A percentile compares a stretch with the other conserved stretches of the same genome.
These are phyloP conservation scores for Bombus huntii DNA, from an alignment of 1,140 invertebrate genomes.

Conservation along the genomic window DNA sequence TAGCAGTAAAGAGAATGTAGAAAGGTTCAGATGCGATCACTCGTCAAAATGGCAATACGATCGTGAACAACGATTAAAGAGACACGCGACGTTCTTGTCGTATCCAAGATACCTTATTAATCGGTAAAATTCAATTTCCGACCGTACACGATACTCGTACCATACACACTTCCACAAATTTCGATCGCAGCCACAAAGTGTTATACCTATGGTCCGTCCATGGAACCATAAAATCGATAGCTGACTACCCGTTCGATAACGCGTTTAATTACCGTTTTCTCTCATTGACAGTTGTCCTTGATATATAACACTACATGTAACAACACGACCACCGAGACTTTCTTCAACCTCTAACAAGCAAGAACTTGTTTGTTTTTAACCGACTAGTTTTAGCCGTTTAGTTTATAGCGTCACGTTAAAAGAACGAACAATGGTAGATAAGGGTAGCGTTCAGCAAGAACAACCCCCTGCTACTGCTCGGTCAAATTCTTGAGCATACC, in stretches of 20 bases:
- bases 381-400: neutral
- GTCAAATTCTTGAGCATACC: neutral
- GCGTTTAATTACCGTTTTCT: conserved; percentile 1
- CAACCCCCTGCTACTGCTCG: neutral
- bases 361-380: neutral
- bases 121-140: conserved; percentile 37
- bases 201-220: neutral
- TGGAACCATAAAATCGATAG: neutral
- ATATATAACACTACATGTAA: neutral
- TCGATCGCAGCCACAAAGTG: neutral
- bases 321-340: neutral
- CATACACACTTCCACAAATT: neutral
- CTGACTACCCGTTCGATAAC: neutral
- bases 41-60: neutral
- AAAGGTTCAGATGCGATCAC: no score
- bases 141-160: neutral
- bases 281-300: neutral
- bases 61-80: neutral
- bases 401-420: neutral
- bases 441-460: neutral
- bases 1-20: neutral
- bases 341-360: neutral
- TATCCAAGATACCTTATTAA: conserved; percentile 12
- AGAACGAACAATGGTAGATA: neutral
- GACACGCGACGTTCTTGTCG: neutral